Evolutionary conservation across 2,113 vertebrate species (phyloP), one percentile per base, ranked within the genome.

Genomic region (Caranx melampygus): DNA sequence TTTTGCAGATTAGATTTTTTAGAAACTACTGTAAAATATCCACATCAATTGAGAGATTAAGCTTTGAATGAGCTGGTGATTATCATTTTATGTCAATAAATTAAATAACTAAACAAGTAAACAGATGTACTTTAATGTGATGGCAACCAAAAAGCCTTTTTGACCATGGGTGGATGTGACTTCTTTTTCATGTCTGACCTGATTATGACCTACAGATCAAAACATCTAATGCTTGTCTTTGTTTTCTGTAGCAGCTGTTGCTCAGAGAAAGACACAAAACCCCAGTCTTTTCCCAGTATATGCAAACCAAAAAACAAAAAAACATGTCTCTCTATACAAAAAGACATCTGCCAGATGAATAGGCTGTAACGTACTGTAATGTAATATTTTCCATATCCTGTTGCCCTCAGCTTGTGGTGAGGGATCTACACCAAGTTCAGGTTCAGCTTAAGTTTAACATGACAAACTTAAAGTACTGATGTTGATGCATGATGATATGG

Each of bases 401-500:
- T 18, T 64, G 37, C 35, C 60, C 20, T 47, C 26, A 55, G 59
- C 65, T 11, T 11, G 21, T 8, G 13, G 21, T 13, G 14, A 65
- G 13, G 35, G 15, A 63, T 33, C 15, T 63, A 10, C 40, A 52
- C 47, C 47, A 49, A 49, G 63, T 49, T 66, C 26, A 54, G 49
- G 34, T 26, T 21, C 66, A 69, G 20, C 59, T 57, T 13, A 70
- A 45, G 58, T 63, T 45, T 69, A 20, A 75, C 33, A 33, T 12
- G 26, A 8, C 62, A 45, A 26, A 20, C 35, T 52, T 67, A 35
- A 35, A 47, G 63, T 33, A 58, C 49, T 64, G 35, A 42, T 57
- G 42, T 31, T 57, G 72, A 64, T 58, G 12, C 40, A 57, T 70
- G 72, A 42, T 75, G 72, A 82, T 40, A 58, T 51, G 13, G 31